Percentiles rank a stretch among this genome's conserved stretches.
phyloP scores from a whole-genome alignment of 2,113 vertebrate species.

The Parotia lawesii region DNA sequence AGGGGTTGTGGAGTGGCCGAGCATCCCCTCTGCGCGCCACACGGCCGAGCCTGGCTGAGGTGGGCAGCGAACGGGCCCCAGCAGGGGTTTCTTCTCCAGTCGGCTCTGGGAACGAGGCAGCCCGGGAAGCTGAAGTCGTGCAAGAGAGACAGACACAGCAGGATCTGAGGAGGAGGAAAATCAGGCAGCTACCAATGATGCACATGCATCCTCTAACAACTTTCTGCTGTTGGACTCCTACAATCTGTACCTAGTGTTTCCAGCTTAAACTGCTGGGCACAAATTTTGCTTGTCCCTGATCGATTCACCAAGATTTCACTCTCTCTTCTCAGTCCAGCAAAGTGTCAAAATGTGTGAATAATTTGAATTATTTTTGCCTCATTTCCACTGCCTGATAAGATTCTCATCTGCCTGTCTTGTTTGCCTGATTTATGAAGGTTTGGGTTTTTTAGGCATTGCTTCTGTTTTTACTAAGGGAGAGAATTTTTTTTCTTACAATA shows the following conservation, averaged over 20 bases:
- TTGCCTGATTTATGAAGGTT: slow-evolving; percentile 32
- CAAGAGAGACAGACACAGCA: not conserved
- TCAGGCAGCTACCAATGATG: not conserved
- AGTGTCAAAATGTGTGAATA: slow-evolving; percentile 14
- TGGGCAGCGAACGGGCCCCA: rapidly evolving
- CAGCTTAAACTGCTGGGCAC: not conserved
- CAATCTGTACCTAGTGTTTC: not conserved
- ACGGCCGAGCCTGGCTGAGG: not conserved
- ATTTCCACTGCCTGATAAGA: not conserved
- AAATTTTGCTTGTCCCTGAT: not conserved
- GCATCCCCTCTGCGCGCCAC: not conserved
- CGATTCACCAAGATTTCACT: not conserved
- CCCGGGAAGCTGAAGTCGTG: rapidly evolving
- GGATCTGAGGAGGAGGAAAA: not conserved
- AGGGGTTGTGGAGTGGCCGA: rapidly evolving
- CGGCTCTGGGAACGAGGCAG: not conserved
- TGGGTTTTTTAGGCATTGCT: not conserved
- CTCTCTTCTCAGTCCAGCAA: not conserved
- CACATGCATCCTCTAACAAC: not conserved
- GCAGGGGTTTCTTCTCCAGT: rapidly evolving
- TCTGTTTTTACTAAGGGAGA: not conserved
- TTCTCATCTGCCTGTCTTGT: slow-evolving; percentile 24
- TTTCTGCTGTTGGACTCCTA: not conserved
- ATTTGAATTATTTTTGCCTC: slow-evolving; percentile 37
- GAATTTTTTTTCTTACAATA: not conserved